phyloP scores from a whole-genome alignment of 1,140 invertebrate genomes.

The Zaprionus ghesquierei region DNA sequence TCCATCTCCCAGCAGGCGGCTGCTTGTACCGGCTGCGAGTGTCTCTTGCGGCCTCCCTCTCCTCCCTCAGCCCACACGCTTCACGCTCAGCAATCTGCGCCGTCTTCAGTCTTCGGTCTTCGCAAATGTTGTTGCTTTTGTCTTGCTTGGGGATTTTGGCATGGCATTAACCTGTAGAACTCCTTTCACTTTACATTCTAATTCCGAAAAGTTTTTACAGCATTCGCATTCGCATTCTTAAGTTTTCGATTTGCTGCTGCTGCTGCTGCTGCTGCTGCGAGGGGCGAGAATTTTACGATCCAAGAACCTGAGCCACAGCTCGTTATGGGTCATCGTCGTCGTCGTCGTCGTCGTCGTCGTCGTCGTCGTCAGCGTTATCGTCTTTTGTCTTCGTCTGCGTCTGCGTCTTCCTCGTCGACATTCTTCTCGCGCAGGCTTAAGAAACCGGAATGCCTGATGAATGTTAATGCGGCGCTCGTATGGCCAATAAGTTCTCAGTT shows the following conservation, averaged over 20 bases:
- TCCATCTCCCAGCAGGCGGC: neutral
- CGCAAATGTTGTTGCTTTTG: neutral
- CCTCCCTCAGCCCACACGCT: neutral
- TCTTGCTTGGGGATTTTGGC: slow-evolving; percentile 28
- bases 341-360: slow-evolving; percentile 3
- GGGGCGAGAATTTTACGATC: slow-evolving; percentile 35
- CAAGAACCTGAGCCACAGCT: slow-evolving; percentile 29
- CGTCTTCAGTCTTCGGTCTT: slow-evolving; percentile 5
- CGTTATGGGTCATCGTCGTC: slow-evolving; percentile 45
- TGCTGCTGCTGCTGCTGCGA: neutral
- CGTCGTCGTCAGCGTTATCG: slow-evolving; percentile 9
- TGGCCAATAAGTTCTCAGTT: slow-evolving; percentile 35
- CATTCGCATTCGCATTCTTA: slow-evolving; percentile 76
- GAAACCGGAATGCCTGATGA: slow-evolving; percentile 72
- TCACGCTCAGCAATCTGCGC: neutral
- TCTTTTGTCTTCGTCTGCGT: neutral
- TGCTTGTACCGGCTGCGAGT: neutral
- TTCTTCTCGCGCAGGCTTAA: slow-evolving; percentile 45
- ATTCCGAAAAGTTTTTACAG: slow-evolving; percentile 71
- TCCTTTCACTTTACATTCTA: slow-evolving; percentile 80
- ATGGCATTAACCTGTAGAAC: slow-evolving; percentile 74
- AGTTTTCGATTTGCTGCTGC: slow-evolving; percentile 33
- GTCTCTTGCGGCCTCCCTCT: neutral
- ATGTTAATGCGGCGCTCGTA: slow-evolving; percentile 52
- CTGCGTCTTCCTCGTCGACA: slow-evolving; percentile 28